Conservation (phyloP, 2,113 vertebrate genomes). For the Merops nubicus region DNA sequence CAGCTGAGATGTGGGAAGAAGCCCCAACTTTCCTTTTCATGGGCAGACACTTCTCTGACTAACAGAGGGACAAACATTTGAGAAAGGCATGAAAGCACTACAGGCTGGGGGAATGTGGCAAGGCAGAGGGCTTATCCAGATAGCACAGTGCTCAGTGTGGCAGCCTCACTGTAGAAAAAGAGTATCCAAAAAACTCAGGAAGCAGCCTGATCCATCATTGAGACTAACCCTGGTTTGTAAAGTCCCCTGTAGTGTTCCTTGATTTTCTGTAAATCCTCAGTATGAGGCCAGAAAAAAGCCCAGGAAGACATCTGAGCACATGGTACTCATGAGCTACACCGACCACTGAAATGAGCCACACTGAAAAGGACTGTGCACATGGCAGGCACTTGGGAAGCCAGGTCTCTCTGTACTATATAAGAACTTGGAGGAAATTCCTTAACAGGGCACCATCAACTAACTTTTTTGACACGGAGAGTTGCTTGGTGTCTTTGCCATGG, state of each 20-base stretch:
- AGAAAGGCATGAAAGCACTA: background rate
- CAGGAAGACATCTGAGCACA: background rate
- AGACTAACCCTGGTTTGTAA: background rate
- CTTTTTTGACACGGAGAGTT: background rate
- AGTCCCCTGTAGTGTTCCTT: background rate
- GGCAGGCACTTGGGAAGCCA: background rate
- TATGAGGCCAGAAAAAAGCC: background rate
- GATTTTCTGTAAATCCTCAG: background rate
- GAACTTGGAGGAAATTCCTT: background rate
- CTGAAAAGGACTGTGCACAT: background rate
- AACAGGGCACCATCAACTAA: background rate
- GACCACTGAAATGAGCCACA: background rate
- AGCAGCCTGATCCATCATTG: background rate
- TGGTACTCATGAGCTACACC: background rate
- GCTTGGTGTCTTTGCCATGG: background rate
- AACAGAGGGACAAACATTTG: background rate
- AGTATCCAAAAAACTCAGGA: background rate
- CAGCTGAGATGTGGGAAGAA: background rate
- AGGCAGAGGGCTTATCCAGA: background rate
- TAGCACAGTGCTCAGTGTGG: background rate
- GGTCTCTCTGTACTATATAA: background rate
- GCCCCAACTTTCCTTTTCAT: accelerated
- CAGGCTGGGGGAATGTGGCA: background rate
- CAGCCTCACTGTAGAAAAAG: background rate
- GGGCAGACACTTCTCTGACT: background rate